phyloP scores from a whole-genome alignment of 2,888 invertebrate species.

The Taenaris catops region DNA sequence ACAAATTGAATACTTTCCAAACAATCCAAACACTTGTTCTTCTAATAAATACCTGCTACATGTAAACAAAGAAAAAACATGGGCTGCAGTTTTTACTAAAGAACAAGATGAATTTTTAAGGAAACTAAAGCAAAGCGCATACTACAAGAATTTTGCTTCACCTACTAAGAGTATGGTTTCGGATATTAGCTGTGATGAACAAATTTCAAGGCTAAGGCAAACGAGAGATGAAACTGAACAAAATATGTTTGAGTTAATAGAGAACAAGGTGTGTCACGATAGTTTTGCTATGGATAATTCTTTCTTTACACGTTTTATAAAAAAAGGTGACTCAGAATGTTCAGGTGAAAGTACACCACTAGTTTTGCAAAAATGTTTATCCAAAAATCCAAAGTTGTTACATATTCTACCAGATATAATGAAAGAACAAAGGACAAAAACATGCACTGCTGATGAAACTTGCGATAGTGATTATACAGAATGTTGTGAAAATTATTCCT shows the following conservation, averaged over 20 bases:
- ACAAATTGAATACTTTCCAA: slow-evolving; percentile 2
- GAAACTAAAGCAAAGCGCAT: slow-evolving; percentile 64
- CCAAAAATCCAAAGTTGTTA: slow-evolving; percentile 52
- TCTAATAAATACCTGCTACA: no score
- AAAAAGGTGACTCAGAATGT: slow-evolving; percentile 47
- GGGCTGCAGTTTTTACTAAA: slow-evolving; percentile 64
- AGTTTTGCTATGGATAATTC: slow-evolving; percentile 86
- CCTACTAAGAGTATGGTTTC: slow-evolving; percentile 59
- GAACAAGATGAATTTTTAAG: slow-evolving; percentile 67
- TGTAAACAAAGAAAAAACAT: slow-evolving; percentile 43
- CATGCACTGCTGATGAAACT: slow-evolving; percentile 45
- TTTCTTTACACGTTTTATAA: slow-evolving; percentile 77
- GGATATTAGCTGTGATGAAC: slow-evolving; percentile 55
- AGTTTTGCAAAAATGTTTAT: slow-evolving; percentile 57
- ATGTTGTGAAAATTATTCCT: slow-evolving; percentile 51
- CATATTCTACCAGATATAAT: slow-evolving; percentile 48
- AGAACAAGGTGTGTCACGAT: slow-evolving; percentile 85
- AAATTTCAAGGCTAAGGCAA: slow-evolving; percentile 37
- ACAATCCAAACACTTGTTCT: background rate
- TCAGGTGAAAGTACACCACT: slow-evolving; percentile 67
- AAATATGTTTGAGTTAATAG: slow-evolving; percentile 87
- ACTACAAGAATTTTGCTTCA: slow-evolving; percentile 64
- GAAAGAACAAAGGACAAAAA: slow-evolving; percentile 32
- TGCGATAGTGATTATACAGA: slow-evolving; percentile 53
- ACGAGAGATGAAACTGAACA: slow-evolving; percentile 82